These are phyloP conservation scores for Berghia stephanieae DNA, from an alignment of 1,140 invertebrate genomes.

Conservation along the genomic window DNA sequence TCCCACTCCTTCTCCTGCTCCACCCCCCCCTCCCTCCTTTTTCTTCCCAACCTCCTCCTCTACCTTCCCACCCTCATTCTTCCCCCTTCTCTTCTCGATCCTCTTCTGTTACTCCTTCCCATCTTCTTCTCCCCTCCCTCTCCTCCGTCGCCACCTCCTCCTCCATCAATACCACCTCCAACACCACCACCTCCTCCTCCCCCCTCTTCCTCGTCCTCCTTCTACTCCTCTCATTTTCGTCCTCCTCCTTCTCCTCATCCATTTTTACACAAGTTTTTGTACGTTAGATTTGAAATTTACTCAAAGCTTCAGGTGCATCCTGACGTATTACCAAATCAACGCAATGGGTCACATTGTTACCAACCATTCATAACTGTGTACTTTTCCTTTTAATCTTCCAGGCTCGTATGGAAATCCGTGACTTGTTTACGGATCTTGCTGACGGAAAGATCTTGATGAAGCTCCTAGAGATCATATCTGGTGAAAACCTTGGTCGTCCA, in stretches of 20 bases:
- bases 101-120: neutral
- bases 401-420: constrained; percentile 78
- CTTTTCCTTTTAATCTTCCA: constrained; percentile 37
- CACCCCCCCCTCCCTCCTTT: neutral
- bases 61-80: neutral
- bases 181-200: no score
- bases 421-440: constrained; percentile 94
- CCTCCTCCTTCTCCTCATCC: no score
- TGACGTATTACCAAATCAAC: no score
- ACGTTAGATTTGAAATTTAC: no score
- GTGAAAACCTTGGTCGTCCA: constrained; percentile 94
- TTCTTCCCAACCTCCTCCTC: neutral
- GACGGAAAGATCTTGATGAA: constrained; percentile 96
- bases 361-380: no score
- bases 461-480: constrained; percentile 98
- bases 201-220: no score
- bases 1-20: neutral
- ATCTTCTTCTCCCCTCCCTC: neutral
- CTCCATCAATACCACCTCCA: no score
- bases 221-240: no score
- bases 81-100: neutral
- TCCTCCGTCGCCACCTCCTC: no score
- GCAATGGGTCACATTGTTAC: no score
- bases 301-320: no score
- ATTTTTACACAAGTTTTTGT: no score